Percentiles rank a stretch among this genome's conserved stretches.
Conservation (phyloP, 2,797 vertebrate species). For the Thunnus albacares region DNA sequence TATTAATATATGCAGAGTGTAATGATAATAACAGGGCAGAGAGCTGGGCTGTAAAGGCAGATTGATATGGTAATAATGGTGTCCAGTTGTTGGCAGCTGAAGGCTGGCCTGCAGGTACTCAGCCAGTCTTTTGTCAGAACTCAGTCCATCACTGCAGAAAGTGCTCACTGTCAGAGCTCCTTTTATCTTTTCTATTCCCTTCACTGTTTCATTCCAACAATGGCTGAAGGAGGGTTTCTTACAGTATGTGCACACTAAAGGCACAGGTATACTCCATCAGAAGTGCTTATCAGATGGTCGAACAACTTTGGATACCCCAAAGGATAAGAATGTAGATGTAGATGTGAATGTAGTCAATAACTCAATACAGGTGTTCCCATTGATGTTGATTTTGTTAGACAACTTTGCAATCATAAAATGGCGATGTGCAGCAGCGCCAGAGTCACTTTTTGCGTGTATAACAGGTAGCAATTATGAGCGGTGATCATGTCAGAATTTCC, state of each 20-base stretch:
- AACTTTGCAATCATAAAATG: no score
- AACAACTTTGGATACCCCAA: no score
- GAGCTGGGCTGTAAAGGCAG: constrained; percentile 24
- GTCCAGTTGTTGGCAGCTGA: constrained; percentile 13
- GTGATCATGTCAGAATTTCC: no score
- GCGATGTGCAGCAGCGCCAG: no score
- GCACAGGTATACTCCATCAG: no score
- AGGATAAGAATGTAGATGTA: no score
- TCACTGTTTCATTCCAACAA: neutral
- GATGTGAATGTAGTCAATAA: no score
- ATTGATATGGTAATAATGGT: constrained; percentile 44
- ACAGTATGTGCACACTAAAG: neutral
- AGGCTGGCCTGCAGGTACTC: constrained; percentile 10
- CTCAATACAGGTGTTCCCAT: no score
- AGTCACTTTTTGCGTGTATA: no score
- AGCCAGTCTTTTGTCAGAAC: constrained; percentile 9
- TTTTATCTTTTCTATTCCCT: constrained; percentile 8
- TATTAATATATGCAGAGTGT: constrained; percentile 43
- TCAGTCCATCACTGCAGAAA: neutral
- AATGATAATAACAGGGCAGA: constrained; percentile 32
- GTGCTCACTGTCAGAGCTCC: constrained; percentile 4
- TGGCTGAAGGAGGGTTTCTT: neutral
- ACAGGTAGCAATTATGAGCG: no score
- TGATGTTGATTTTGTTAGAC: no score
- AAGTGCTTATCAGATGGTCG: no score